Evolutionary conservation across 2,797 vertebrate genomes (phyloP).

Genomic region (Acomys russatus): DNA sequence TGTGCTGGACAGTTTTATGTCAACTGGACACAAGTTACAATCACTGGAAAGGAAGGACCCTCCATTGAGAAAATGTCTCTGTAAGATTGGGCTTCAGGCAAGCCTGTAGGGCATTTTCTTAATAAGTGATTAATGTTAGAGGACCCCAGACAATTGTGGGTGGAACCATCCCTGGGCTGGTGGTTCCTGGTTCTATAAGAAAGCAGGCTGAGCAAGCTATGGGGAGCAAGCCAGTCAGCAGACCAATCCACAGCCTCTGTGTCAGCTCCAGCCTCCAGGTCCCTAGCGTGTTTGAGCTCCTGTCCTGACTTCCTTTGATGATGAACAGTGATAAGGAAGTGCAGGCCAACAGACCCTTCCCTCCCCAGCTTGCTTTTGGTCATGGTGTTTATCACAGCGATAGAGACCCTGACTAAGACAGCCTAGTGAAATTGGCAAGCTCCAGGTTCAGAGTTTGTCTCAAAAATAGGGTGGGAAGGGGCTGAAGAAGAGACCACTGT

Average conservation of each 20-base stretch:
- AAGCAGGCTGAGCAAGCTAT: not conserved
- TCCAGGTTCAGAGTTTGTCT: not conserved
- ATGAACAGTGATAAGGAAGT: not conserved
- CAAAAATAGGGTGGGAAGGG: not conserved
- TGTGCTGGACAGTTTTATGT: not conserved
- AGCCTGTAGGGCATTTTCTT: not conserved
- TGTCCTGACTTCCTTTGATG: not conserved
- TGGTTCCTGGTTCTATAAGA: not conserved
- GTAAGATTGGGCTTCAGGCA: not conserved
- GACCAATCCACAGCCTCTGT: not conserved
- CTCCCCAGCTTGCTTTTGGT: not conserved
- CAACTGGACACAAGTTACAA: not conserved
- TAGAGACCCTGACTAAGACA: not conserved
- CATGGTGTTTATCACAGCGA: not conserved
- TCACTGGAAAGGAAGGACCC: not conserved
- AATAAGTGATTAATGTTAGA: not conserved
- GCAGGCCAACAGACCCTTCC: not conserved
- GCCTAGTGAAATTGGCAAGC: not conserved
- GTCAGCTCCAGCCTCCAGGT: not conserved
- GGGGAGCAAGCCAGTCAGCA: not conserved
- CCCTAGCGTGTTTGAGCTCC: not conserved
- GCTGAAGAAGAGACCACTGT: not conserved
- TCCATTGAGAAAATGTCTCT: not conserved
- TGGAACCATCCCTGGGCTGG: not conserved
- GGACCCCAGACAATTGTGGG: not conserved